These are phyloP conservation scores for Sarcophilus harrisii DNA, from an alignment of 2,797 vertebrate species.

Conservation along the genomic window DNA sequence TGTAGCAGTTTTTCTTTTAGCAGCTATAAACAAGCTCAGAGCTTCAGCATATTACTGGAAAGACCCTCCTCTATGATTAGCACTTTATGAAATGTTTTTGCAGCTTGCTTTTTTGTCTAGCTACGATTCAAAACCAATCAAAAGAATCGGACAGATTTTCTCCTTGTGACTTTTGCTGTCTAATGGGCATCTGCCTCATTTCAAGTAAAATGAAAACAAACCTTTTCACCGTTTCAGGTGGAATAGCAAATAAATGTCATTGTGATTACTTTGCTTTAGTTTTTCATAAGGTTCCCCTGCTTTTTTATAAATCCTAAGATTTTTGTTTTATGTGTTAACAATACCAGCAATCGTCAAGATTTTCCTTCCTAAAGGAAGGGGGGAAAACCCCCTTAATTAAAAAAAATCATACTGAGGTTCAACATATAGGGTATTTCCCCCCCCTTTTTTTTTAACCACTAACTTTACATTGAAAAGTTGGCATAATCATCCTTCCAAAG, in stretches of 20 bases:
- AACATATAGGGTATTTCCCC: not conserved
- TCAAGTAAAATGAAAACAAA: not conserved
- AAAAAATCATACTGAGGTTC: not conserved
- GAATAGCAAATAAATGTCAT: not conserved
- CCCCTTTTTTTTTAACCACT: not conserved
- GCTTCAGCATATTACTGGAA: conserved; percentile 40
- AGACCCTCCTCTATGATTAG: not conserved
- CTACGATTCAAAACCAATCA: not conserved
- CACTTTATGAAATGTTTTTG: conserved; percentile 4
- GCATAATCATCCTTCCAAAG: not conserved
- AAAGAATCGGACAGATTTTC: not conserved
- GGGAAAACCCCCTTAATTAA: not conserved
- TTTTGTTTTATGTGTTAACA: conserved; percentile 15
- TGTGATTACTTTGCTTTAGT: not conserved
- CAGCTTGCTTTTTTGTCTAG: not conserved
- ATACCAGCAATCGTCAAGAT: conserved; percentile 27
- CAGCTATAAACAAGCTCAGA: conserved; percentile 29
- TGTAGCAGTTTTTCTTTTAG: not conserved
- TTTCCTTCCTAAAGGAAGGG: conserved; percentile 31
- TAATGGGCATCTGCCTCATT: fast-evolving
- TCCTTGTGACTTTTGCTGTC: not conserved
- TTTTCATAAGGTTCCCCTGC: not conserved
- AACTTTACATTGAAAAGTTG: not conserved
- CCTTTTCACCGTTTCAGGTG: not conserved
- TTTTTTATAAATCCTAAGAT: not conserved